A percentile compares a stretch with the other conserved stretches of the same genome.
Evolutionary conservation across 1,140 invertebrate species (phyloP).

Genomic region (Nylanderia fulva): DNA sequence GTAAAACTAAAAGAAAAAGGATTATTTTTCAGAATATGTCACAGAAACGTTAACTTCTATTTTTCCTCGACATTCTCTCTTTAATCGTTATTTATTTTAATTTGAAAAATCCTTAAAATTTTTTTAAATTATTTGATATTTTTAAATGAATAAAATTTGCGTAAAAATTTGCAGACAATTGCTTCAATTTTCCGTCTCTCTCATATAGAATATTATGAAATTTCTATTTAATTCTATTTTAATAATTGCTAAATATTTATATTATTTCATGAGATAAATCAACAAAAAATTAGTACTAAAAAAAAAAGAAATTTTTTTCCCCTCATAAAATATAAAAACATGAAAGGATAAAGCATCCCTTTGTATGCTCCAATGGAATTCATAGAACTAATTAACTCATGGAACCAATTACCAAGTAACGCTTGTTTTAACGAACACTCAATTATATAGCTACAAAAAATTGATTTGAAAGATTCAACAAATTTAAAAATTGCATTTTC

Average conservation of each 20-base stretch:
- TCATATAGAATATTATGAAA: not conserved
- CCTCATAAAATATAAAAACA: not conserved
- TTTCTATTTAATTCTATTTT: not conserved
- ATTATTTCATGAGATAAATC: not conserved
- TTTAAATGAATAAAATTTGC: not conserved
- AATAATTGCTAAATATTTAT: not conserved
- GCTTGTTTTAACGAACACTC: not conserved
- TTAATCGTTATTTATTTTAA: not conserved
- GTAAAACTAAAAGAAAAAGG: not conserved
- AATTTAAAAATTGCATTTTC: not conserved
- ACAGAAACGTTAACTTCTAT: not conserved
- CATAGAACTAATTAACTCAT: not conserved
- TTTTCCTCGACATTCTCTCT: not conserved
- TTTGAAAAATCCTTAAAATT: not conserved
- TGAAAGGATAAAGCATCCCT: not conserved
- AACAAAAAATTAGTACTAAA: not conserved
- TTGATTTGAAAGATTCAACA: not conserved
- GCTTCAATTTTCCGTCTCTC: not conserved
- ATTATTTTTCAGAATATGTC: not conserved
- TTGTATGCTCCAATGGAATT: not conserved
- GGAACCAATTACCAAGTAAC: not conserved
- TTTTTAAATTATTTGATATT: not conserved
- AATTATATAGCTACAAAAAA: not conserved
- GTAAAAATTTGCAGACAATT: not conserved
- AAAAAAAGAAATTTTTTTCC: not conserved